Percentiles rank a stretch among this genome's conserved stretches.
phyloP scores from a whole-genome alignment of 2,797 vertebrate genomes.

The Erithacus rubecula region DNA sequence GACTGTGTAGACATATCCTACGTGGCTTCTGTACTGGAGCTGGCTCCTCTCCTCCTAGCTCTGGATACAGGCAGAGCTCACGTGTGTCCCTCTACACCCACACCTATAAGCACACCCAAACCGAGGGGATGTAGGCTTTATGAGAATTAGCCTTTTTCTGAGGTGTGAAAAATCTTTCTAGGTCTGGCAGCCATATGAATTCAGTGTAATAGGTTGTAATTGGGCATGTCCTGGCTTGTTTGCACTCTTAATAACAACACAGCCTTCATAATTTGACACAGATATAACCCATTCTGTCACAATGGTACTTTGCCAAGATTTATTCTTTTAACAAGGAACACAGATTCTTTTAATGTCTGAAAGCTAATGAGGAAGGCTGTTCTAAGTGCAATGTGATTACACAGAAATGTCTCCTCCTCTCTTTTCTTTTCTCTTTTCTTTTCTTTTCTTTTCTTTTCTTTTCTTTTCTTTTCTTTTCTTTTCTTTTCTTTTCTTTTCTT shows the following conservation, averaged over 20 bases:
- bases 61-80: rapidly evolving
- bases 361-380: constrained; percentile 58
- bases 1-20: not conserved
- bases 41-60: not conserved
- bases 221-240: constrained; percentile 55
- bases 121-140: not conserved
- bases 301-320: constrained; percentile 57
- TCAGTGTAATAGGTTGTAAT: constrained; percentile 43
- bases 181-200: not conserved
- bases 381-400: constrained; percentile 57
- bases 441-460: no score
- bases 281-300: constrained; percentile 42
- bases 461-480: no score
- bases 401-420: not conserved
- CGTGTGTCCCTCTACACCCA: not conserved
- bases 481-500: no score
- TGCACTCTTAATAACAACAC: constrained; percentile 31
- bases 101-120: not conserved
- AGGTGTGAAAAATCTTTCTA: constrained; percentile 8
- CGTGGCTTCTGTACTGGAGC: not conserved
- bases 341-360: constrained; percentile 57
- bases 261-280: constrained; percentile 55
- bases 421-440: no score
- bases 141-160: not conserved
- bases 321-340: constrained; percentile 57